A percentile compares a stretch with the other conserved stretches of the same genome.
These are phyloP conservation scores for Psylliodes chrysocephalus DNA, from an alignment of 2,888 invertebrate genomes.

Conservation along the genomic window DNA sequence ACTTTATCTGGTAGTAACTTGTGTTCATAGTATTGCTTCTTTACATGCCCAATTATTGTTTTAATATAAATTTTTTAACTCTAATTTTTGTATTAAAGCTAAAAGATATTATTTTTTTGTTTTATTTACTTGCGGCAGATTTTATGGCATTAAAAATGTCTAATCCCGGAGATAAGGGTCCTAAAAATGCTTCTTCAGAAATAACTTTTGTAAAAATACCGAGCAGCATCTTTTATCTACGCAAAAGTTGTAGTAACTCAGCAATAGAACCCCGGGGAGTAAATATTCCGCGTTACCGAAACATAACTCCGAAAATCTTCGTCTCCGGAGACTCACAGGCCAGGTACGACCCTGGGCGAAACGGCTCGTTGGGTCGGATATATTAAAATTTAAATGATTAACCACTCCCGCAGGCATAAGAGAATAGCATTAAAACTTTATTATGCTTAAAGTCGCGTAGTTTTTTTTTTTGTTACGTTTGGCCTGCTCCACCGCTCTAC, in stretches of 20 bases:
- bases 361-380: neutral
- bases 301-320: slow-evolving; percentile 2
- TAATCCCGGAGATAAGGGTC: no score
- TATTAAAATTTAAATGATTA: slow-evolving; percentile 21
- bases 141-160: no score
- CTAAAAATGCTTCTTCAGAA: no score
- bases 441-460: slow-evolving; percentile 19
- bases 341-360: slow-evolving; percentile 9
- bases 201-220: no score
- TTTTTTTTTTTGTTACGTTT: slow-evolving; percentile 11
- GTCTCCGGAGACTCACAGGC: neutral
- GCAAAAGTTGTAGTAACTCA: neutral
- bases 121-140: no score
- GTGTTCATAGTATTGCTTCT: no score
- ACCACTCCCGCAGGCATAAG: slow-evolving; percentile 6
- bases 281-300: neutral
- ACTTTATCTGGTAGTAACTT: no score
- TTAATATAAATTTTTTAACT: no score
- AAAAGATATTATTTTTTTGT: no score
- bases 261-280: neutral
- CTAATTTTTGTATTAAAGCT: no score
- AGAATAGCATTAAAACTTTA: slow-evolving; percentile 22
- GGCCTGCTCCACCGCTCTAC: slow-evolving; percentile 4
- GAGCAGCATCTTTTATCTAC: neutral
- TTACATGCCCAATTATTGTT: no score